Evolutionary conservation across 2,113 vertebrate genomes (phyloP), one percentile per base, ranked within the genome.

Genomic region (Lampris incognitus): DNA sequence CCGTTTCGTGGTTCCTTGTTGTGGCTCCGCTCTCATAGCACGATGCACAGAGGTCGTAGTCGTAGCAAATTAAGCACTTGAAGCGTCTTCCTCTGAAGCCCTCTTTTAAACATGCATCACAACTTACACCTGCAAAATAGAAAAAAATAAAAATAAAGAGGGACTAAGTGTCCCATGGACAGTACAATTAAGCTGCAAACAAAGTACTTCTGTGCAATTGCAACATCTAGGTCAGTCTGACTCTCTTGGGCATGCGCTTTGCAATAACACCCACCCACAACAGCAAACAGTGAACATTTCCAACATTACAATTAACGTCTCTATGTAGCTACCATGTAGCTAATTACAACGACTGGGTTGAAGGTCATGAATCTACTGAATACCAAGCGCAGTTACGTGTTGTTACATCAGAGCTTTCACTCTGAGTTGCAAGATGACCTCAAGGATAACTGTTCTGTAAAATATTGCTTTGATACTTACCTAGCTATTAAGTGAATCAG

Each of bases 41-140:
- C 92, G 97, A 98, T 58, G 97, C 98, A 66, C 98, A 99, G 76
- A 99, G 73, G 94, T 99, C 98, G 95, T 99, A 99, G 94, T 99
- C 98, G 95, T 99, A 99, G 95, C 97, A 99, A 93, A 99, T 98
- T 95, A 99, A 97, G 95, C 98, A 99, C 97, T 99, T 99, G 90
- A 97, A 99, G 89, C 98, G 73, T 75, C 98, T 95, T 84, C 98
- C 98, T 94, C 97, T 94, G 86, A 99, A 99, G 94, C 99, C 99
- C 93, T 98, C 98, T 96, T 99, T 99, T 94, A 99, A 98, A 97
- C 98, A 99, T 88, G 98, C 98, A 94, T 99, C 98, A 88, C 98
- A 99, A 97, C 97, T 99, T 95, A 99, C 98, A 97, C 98, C 98
- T 99, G 94, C 38, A 85, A 92, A 89, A 87, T 80, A 83, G 13